These are phyloP conservation scores for Eurosta solidaginis DNA, from an alignment of 1,140 invertebrate species.

Conservation along the genomic window DNA sequence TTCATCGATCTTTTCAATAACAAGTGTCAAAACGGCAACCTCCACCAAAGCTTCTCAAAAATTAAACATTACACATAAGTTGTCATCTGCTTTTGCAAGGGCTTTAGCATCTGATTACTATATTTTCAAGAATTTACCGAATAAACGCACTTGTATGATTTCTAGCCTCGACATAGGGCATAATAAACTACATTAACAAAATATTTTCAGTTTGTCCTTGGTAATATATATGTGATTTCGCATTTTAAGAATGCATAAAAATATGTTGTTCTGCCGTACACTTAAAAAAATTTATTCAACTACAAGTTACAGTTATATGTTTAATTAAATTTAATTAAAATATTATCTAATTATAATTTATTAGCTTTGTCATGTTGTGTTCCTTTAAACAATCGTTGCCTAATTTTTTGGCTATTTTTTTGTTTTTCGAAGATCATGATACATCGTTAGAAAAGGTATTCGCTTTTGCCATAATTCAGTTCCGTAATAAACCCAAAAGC, in stretches of 20 bases:
- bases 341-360: neutral
- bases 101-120: no score
- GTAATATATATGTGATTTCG: no score
- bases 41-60: no score
- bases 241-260: conserved; percentile 9
- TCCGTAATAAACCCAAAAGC: conserved; percentile 53
- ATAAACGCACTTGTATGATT: no score
- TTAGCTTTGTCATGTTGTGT: neutral
- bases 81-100: no score
- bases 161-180: no score
- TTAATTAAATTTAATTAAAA: neutral
- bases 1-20: no score
- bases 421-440: conserved; percentile 53
- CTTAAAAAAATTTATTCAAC: neutral
- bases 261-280: neutral
- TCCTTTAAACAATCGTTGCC: neutral
- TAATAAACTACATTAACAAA: no score
- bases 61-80: no score
- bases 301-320: neutral
- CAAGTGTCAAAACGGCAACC: no score
- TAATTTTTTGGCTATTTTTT: conserved; percentile 40
- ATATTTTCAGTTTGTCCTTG: no score
- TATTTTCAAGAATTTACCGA: no score
- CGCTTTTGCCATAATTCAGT: conserved; percentile 54
- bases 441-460: conserved; percentile 50